phyloP scores from a whole-genome alignment of 2,888 invertebrate species.

The Sphinx pinastri region DNA sequence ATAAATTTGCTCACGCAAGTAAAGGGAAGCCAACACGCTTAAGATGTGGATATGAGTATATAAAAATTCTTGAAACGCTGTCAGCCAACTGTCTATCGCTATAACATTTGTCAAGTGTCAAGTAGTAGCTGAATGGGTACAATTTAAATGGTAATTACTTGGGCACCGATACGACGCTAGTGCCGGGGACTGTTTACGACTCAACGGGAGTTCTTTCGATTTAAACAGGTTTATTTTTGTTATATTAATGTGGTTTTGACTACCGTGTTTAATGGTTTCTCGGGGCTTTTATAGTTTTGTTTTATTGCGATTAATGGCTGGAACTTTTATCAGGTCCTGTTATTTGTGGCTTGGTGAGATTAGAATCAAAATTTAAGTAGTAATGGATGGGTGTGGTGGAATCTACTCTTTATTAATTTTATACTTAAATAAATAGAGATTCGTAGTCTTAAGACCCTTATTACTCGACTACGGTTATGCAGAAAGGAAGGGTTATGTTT shows the following conservation, averaged over 20 bases:
- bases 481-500: too few relatives aligned
- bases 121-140: conserved; percentile 74
- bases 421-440: too few relatives aligned
- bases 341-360: background rate
- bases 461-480: too few relatives aligned
- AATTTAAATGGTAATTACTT: conserved; percentile 83
- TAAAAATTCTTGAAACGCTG: conserved; percentile 81
- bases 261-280: conserved; percentile 23
- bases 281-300: conserved; percentile 15
- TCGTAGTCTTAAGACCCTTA: too few relatives aligned
- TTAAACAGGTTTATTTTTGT: conserved; percentile 22
- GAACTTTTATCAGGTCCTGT: background rate
- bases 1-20: conserved; percentile 38
- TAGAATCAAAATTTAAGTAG: too few relatives aligned
- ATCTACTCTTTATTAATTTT: too few relatives aligned
- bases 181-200: conserved; percentile 10
- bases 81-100: conserved; percentile 73
- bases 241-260: conserved; percentile 11
- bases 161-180: conserved; percentile 44
- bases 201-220: conserved; percentile 19
- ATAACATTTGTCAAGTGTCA: conserved; percentile 83
- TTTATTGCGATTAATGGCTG: conserved; percentile 17
- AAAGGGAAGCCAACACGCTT: conserved; percentile 76
- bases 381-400: too few relatives aligned
- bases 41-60: conserved; percentile 81